Evolutionary conservation across 2,888 invertebrate species (phyloP), one percentile per base, ranked within the genome.

Genomic region (Gari tellinella): DNA sequence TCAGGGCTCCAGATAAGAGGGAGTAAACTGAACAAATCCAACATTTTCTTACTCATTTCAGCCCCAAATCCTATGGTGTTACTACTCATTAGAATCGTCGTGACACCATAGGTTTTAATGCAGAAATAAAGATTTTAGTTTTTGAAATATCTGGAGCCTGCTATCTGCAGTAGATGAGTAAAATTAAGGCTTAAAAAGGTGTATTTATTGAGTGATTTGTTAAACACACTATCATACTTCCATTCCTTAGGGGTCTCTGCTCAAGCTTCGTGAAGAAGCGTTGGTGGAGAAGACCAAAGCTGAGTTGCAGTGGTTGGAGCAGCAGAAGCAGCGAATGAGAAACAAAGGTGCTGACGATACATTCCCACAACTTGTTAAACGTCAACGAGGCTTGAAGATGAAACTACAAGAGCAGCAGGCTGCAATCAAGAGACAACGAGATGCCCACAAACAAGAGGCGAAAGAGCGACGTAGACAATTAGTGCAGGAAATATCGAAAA

Each of bases 211-310:
- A n/a, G n/a, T n/a, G n/a, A n/a, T n/a, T n/a, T 31, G 31, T 31
- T 31, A 31, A 31, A 31, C 31, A 31, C 26, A 45, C 53, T 7
- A 53, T 17, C 53, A 26, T 21, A 63, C 72, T 3, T 93, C 31
- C 4, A 7, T 31, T 31, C 10, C 31, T 31, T 10, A 95, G 84
- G 93, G 94, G 74, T 93, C 94, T 49, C 91, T 95, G 46, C 92
- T 95, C 51, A 94, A 94, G 89, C 93, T 95, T 61, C 93, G 95
- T 8, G 95, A 95, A 88, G 94, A 94, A 86, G 94, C 94, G 0
- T 89, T 95, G 61, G 92, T 94, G 43, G 95, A 95, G 90, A 93
- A 95, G 79, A 94, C 95, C 0, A 94, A 94, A 89, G 94, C 94
- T 1, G 94, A 95, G 90, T 91, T 95, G 75, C 93, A 94, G 0